Evolutionary conservation across 2,113 vertebrate genomes (phyloP), one percentile per base, ranked within the genome.

Genomic region (Percina caprodes): DNA sequence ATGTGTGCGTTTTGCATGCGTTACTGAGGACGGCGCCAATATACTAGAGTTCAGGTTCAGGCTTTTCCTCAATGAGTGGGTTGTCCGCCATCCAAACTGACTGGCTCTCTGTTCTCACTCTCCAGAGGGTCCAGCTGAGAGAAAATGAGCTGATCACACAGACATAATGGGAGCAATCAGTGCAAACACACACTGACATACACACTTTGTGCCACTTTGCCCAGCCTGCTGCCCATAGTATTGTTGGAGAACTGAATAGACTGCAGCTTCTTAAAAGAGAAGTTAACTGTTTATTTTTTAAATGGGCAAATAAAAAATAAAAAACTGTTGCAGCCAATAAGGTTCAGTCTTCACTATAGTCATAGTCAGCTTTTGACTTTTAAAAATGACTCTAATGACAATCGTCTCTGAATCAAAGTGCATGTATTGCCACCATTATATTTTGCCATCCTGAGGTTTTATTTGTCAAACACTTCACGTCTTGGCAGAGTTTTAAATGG

Each of bases 111-210:
- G 91, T 92, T 91, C 69, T 85, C 52, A 13, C 46, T 69, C 52
- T 66, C 48, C 51, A 48, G 75, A 77, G 35, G 66, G 52, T 86
- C 81, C 71, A 82, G 83, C 84, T 72, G 74, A 86, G 77, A 73
- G 65, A 86, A 89, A 91, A 88, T 79, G 84, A 87, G 71, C 84
- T 75, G 79, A 92, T 90, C 91, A 86, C 82, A 91, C 73, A 69
- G 79, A 86, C 88, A 82, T 79, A 85, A 85, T 75, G 62, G 79
- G 83, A 82, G 85, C 88, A 87, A 88, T 93, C 92, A 89, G 77
- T 58, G 75, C 77, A 86, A 84, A 86, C 26, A 80, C 78, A 85
- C 80, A 71, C 77, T 56, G 65, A 11, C 77, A 72, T 18, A 66
- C 63, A 81, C 82, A 79, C 75, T 82, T 78, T 82, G 74, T 80